These are phyloP conservation scores for Zaprionus lachaisei DNA, from an alignment of 1,140 invertebrate genomes.

Conservation along the genomic window DNA sequence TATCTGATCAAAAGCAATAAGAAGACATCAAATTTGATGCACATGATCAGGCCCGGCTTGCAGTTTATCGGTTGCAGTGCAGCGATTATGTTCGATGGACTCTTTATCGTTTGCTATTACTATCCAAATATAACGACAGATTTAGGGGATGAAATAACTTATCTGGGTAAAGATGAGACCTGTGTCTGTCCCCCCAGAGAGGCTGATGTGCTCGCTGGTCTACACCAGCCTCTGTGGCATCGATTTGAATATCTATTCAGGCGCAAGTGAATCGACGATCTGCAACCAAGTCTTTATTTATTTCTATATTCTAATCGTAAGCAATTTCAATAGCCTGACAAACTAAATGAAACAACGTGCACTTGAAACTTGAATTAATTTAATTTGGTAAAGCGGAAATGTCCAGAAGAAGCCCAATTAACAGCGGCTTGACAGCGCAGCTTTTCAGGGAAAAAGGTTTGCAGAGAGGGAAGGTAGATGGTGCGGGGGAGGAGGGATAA, in stretches of 20 bases:
- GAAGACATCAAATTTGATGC: background rate
- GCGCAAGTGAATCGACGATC: background rate
- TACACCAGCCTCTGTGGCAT: conserved; percentile 44
- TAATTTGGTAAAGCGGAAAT: conserved; percentile 23
- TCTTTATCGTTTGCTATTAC: conserved; percentile 49
- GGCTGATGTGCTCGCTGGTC: conserved; percentile 26
- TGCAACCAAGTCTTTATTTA: background rate
- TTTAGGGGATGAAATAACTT: background rate
- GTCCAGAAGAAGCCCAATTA: conserved; percentile 30
- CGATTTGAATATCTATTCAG: conserved; percentile 21
- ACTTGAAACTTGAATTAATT: conserved; percentile 51
- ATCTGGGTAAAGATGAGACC: background rate
- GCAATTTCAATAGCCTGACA: background rate
- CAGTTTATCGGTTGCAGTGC: conserved; percentile 44
- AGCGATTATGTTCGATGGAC: conserved; percentile 44
- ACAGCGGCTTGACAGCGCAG: conserved; percentile 5
- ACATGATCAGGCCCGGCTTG: conserved; percentile 35
- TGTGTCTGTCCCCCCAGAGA: conserved; percentile 31
- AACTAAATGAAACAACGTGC: background rate
- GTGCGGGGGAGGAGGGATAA: background rate
- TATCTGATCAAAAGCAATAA: background rate
- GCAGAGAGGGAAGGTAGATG: conserved; percentile 6
- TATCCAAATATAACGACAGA: conserved; percentile 18
- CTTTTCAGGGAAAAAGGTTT: background rate
- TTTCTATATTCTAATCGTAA: background rate